Percentiles rank a stretch among this genome's conserved stretches.
Conservation (phyloP, 1,140 invertebrate genomes). For the Choristoneura fumiferana region DNA sequence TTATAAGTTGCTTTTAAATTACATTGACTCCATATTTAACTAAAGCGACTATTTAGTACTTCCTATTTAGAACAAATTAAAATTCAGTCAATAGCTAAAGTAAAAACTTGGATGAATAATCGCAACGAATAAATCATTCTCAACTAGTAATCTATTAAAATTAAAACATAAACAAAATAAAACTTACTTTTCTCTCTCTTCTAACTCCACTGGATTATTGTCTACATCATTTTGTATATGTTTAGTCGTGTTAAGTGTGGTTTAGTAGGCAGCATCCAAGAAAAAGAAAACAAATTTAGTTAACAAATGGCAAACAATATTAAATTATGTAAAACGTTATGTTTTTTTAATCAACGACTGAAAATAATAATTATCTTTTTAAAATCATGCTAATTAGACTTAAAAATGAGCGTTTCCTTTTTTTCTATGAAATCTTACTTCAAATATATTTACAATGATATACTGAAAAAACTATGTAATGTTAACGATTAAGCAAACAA, state of each 20-base stretch:
- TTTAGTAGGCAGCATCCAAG: constrained; percentile 54
- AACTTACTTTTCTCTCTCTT: constrained; percentile 92
- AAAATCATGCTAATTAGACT: constrained; percentile 13
- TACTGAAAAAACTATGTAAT: background rate
- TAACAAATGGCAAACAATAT: background rate
- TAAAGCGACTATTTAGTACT: no score
- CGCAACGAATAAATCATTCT: constrained; percentile 7
- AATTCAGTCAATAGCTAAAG: no score
- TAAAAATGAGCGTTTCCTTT: no score
- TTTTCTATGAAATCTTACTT: no score
- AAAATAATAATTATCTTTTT: background rate
- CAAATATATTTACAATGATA: no score
- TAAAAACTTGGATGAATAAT: background rate
- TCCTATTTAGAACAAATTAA: no score
- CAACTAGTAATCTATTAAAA: constrained; percentile 21
- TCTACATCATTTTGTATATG: constrained; percentile 72
- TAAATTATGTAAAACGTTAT: background rate
- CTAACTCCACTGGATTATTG: constrained; percentile 88
- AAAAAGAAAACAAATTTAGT: constrained; percentile 41
- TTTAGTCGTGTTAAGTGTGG: constrained; percentile 37
- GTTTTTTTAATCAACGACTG: background rate
- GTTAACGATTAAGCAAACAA: background rate
- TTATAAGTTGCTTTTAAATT: no score
- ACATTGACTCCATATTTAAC: no score
- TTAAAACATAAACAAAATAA: constrained; percentile 25